Conservation (phyloP, 2,888 invertebrate species). For the Synergus gifuensis region DNA sequence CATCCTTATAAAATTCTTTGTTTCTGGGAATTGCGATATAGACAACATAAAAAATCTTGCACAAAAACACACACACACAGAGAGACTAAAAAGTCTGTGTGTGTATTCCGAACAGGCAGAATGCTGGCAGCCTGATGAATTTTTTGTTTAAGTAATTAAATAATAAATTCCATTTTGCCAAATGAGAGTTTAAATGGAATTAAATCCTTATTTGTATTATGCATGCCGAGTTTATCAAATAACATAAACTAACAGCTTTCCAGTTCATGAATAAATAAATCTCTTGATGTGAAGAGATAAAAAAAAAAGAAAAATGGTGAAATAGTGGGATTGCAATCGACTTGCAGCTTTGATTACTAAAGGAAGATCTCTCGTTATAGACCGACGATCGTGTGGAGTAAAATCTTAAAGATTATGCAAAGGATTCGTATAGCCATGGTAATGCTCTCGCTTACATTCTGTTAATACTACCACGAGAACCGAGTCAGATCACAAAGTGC, state of each 20-base stretch:
- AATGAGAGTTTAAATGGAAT: too few relatives aligned
- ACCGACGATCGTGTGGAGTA: background rate
- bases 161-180: too few relatives aligned
- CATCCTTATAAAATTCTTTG: background rate
- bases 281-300: background rate
- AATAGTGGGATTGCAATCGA: slow-evolving; percentile 26
- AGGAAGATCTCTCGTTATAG: slow-evolving; percentile 19
- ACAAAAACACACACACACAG: too few relatives aligned
- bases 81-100: too few relatives aligned
- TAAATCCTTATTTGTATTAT: too few relatives aligned
- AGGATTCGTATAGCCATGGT: slow-evolving; percentile 27
- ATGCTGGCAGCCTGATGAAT: too few relatives aligned
- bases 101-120: too few relatives aligned
- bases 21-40: background rate
- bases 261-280: background rate
- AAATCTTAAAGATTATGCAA: slow-evolving; percentile 34
- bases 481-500: slow-evolving; percentile 40
- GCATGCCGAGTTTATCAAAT: too few relatives aligned
- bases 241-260: too few relatives aligned
- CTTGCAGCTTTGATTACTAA: slow-evolving; percentile 13
- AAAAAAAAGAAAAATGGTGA: background rate
- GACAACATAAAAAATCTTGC: background rate
- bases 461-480: slow-evolving; percentile 31
- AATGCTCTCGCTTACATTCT: slow-evolving; percentile 39
- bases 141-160: too few relatives aligned